phyloP scores from a whole-genome alignment of 1,140 invertebrate species.

The Chionoecetes opilio region DNA sequence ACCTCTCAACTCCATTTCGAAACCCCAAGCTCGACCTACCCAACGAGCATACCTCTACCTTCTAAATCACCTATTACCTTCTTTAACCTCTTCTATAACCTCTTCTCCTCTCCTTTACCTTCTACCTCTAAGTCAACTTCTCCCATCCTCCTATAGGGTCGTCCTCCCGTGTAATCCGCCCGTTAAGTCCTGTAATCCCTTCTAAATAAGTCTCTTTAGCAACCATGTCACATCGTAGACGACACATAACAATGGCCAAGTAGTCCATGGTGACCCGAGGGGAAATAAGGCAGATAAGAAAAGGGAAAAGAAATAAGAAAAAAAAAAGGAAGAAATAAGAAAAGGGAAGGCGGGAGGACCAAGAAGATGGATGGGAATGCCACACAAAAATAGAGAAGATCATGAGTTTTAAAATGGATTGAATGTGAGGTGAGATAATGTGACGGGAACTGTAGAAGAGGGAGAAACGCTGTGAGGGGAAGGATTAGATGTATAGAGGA shows the following conservation, averaged over 20 bases:
- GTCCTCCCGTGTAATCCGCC: background rate
- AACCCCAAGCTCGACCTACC: background rate
- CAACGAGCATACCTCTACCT: background rate
- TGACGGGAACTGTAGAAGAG: background rate
- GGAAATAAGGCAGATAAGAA: background rate
- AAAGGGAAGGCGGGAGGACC: background rate
- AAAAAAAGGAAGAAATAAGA: no score
- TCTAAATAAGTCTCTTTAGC: conserved; percentile 8
- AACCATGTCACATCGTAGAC: background rate
- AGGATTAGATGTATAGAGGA: background rate
- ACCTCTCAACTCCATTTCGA: no score
- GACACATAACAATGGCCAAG: background rate
- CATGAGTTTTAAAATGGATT: background rate
- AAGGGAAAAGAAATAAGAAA: no score
- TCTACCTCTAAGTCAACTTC: background rate
- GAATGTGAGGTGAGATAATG: background rate
- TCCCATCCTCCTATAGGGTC: background rate
- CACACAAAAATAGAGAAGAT: background rate
- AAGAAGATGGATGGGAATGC: background rate
- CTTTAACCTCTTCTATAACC: no score
- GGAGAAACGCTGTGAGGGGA: background rate
- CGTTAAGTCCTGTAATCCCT: background rate
- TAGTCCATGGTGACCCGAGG: background rate
- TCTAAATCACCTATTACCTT: no score
- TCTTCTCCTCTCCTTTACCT: background rate